Percentiles rank a stretch among this genome's conserved stretches.
These are phyloP conservation scores for Ispidina picta DNA, from an alignment of 2,797 vertebrate species.

Conservation along the genomic window DNA sequence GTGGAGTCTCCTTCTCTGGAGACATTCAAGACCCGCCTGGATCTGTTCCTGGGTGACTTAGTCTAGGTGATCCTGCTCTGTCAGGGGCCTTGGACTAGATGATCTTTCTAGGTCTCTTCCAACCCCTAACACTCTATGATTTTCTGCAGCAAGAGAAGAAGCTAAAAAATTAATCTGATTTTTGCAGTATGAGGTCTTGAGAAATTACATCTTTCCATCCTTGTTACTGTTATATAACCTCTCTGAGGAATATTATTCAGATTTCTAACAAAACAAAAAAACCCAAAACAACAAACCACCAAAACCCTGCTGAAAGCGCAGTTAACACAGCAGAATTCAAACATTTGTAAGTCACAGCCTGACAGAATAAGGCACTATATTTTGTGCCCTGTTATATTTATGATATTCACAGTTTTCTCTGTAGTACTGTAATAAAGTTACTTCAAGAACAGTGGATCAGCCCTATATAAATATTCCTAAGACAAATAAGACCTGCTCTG, in stretches of 20 bases:
- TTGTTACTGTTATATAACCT: neutral
- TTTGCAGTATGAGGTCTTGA: neutral
- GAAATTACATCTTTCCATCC: neutral
- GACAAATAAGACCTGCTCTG: slow-evolving; percentile 14
- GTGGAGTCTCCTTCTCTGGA: too few relatives aligned
- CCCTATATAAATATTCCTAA: slow-evolving; percentile 31
- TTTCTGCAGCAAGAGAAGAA: neutral
- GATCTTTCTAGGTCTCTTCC: neutral
- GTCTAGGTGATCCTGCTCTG: too few relatives aligned
- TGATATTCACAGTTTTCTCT: neutral
- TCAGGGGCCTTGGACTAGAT: neutral
- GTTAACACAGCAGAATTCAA: neutral
- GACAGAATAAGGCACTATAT: slow-evolving; percentile 5
- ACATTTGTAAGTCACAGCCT: neutral
- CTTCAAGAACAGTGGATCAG: slow-evolving; percentile 3
- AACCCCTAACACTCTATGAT: neutral
- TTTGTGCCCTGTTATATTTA: neutral
- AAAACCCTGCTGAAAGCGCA: neutral
- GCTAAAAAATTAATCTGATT: neutral
- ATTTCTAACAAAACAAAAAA: neutral
- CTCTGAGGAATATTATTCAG: neutral
- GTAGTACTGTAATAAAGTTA: neutral
- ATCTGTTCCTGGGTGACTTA: too few relatives aligned
- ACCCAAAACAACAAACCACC: neutral
- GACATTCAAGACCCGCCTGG: too few relatives aligned